Evolutionary conservation across 1,140 invertebrate species (phyloP), one percentile per base, ranked within the genome.

Genomic region (Drosophila kepulauana): DNA sequence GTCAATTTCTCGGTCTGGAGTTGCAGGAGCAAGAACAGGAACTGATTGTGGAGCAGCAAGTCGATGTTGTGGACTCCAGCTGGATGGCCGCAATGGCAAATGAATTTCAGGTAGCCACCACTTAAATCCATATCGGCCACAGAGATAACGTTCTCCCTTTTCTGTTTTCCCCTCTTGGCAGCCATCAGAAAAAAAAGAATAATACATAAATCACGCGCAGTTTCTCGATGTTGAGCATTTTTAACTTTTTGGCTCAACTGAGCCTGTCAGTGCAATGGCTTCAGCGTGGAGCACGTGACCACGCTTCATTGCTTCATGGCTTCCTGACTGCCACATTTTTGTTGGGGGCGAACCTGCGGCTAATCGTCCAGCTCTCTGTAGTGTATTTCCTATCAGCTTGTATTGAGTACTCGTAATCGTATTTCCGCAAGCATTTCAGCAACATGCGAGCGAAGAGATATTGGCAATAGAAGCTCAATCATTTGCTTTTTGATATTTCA

Each of bases 71-170:
- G 66, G 80, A 87, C 81, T 72, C 77, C 80, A 82, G 72, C 77
- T 87, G 82, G 82, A 67, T 87, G 84, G 68, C 67, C 81, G 85
- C 85, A 75, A 87, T 87, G 82, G 72, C 79, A 73, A 87, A 75
- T 87, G 84, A 87, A 77, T 88, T 79, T 85, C 85, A 88, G 85
- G 85, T 88, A 88, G 77, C 70, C 54, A 54, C 43, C 49, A 70
- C 66, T 63, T 61, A 71, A 51, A 76, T 66, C 64, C 57, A 69
- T 68, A 79, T 68, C 75, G 63, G 61, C 0, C 30, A 33, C 30
- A 33, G 30, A 82, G 79, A 82, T 87, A 86, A 64, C 38, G 16
- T 30, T 8, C 48, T n/a, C 13, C 28, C 1, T 1, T 35, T 30
- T 5, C 45, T 7, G 5, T n/a, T 1, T n/a, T n/a, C 0, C 13